Base-by-base conservation (phyloP, 2,113 vertebrate genomes). In the Cynoglossus semilaevis region DNA sequence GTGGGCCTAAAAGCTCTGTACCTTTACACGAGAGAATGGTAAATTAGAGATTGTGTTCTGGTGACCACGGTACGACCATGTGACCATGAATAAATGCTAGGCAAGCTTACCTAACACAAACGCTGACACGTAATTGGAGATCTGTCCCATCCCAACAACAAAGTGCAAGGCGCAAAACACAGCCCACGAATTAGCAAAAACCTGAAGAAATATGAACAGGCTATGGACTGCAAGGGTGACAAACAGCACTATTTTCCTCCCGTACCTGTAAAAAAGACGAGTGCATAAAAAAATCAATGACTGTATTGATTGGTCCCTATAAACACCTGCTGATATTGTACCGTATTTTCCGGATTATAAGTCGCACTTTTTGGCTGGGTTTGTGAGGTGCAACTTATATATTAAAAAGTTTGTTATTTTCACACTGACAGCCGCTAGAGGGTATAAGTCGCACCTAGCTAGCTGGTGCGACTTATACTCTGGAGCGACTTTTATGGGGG, bases 241-340 rank as follows among this genome's bases (percentile, higher is more conserved):
- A 85, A 98, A 96, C 19, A 97, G 68, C 59, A 96, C 89, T 0
- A 87, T 88, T 88, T 97, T 98, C 84, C 96, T 94, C 67, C 96
- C 96, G 86, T 93, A 96, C 73, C 96, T 98, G 76, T 37, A 81
- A 69, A 47, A 82, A 40, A 41, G n/a, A n/a, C n/a, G n/a, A n/a
- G n/a, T n/a, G 75, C 49, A 63, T 34, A 78, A 65, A 62, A 42
- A 12, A 41, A 13, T 11, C 8, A 12, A 29, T 6, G 9, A 38
- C 37, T 4, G 37, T 38, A 12, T 1, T 2, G n/a, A 3, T 38
- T 14, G 14, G 4, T 41, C 11, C 5, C 4, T 41, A 29, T 6
- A 2, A 29, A 6, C 6, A 29, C 22, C 22, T 29, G 6, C 22
- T 29, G 22, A 6, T 29, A 29, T 29, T 29, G 22, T 29, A 29